Conservation (phyloP, 2,888 invertebrate genomes). For the Polymixis flavicincta region DNA sequence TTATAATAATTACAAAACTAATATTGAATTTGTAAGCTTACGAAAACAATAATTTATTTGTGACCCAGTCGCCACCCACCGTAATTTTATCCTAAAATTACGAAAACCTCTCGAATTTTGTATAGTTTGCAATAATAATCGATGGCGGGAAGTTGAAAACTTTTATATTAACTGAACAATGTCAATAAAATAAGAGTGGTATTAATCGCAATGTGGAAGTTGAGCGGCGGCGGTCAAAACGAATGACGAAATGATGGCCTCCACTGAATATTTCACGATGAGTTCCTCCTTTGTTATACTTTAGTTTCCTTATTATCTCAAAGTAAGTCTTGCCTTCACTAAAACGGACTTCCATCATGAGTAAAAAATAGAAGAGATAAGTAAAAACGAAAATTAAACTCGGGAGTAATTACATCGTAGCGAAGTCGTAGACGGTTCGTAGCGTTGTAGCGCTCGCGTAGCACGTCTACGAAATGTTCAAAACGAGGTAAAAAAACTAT, state of each 20-base stretch:
- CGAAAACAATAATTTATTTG: constrained; percentile 76
- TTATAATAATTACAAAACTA: constrained; percentile 70
- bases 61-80: constrained; percentile 62
- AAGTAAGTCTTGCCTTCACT: constrained; percentile 39
- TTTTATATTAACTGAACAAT: constrained; percentile 78
- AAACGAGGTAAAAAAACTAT: constrained; percentile 44
- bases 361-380: constrained; percentile 45
- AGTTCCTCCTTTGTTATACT: constrained; percentile 32
- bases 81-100: constrained; percentile 79
- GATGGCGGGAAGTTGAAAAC: constrained; percentile 74
- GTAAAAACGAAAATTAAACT: constrained; percentile 63
- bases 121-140: constrained; percentile 79
- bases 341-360: constrained; percentile 39
- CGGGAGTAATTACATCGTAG: constrained; percentile 60
- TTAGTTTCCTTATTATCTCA: constrained; percentile 46
- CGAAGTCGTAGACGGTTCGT: constrained; percentile 59
- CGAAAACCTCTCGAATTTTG: constrained; percentile 74
- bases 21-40: constrained; percentile 75
- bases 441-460: constrained; percentile 61
- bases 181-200: constrained; percentile 72
- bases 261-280: constrained; percentile 49
- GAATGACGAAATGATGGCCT: constrained; percentile 37
- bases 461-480: constrained; percentile 58
- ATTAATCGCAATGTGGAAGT: constrained; percentile 62
- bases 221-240: constrained; percentile 43